Evolutionary conservation across 2,888 invertebrate species (phyloP).

Genomic region (Nycteola revayana): DNA sequence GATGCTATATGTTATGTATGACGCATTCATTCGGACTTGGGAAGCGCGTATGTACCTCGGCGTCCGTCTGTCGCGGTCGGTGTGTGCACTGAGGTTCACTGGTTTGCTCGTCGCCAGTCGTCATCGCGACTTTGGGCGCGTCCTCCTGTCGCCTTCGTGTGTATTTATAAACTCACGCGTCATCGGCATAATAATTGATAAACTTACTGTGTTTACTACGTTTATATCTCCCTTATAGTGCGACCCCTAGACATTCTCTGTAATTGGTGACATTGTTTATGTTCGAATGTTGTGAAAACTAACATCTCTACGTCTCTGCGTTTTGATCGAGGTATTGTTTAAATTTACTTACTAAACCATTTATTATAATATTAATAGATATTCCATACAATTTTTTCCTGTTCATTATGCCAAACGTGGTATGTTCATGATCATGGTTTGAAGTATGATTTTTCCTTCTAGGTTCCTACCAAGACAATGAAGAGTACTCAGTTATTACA

Average conservation of each 20-base stretch:
- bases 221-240: constrained; percentile 21
- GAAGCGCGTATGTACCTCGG: constrained; percentile 50
- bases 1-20: constrained; percentile 60
- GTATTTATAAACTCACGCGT: constrained; percentile 73
- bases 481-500: too few relatives aligned
- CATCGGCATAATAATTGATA: constrained; percentile 61
- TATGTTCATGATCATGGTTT: too few relatives aligned
- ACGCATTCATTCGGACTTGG: constrained; percentile 63
- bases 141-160: constrained; percentile 70
- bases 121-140: constrained; percentile 67
- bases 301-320: constrained; percentile 13
- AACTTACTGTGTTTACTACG: constrained; percentile 53
- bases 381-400: too few relatives aligned
- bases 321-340: constrained; percentile 19
- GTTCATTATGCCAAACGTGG: too few relatives aligned
- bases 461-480: too few relatives aligned
- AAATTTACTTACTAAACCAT: too few relatives aligned
- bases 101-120: constrained; percentile 57
- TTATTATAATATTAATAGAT: too few relatives aligned
- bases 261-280: constrained; percentile 3
- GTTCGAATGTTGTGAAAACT: constrained; percentile 12
- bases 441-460: too few relatives aligned
- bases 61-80: constrained; percentile 59
- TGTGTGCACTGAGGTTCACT: constrained; percentile 42
- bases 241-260: constrained; percentile 17